Conservation (phyloP, 1,140 invertebrate species). For the Papilio helenus region DNA sequence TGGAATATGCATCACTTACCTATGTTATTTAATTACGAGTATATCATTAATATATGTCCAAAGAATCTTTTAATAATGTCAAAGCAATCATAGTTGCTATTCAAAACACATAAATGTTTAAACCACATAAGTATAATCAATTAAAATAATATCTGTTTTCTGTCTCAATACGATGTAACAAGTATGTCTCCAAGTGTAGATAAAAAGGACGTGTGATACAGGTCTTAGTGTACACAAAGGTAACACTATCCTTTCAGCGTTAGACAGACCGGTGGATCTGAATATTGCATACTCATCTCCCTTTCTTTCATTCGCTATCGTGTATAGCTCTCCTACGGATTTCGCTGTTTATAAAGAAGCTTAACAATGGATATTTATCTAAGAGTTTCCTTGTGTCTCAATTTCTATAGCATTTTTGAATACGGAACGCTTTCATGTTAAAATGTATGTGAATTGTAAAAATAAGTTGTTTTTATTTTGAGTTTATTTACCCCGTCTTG, state of each 20-base stretch:
- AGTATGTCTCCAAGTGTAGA: background rate
- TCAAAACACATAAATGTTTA: too few species aligned
- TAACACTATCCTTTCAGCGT: slow-evolving; percentile 25
- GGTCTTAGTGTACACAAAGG: slow-evolving; percentile 22
- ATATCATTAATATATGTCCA: too few species aligned
- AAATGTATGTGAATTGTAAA: background rate
- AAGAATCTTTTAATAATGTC: too few species aligned
- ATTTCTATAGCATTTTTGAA: slow-evolving; percentile 19
- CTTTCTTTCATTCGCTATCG: slow-evolving; percentile 24
- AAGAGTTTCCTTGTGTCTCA: background rate
- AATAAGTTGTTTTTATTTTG: background rate
- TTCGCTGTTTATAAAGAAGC: slow-evolving; percentile 19
- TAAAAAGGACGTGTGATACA: slow-evolving; percentile 16
- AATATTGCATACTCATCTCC: slow-evolving; percentile 33
- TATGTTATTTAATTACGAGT: background rate
- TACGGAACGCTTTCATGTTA: background rate
- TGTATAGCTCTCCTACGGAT: slow-evolving; percentile 28
- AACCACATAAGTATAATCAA: too few species aligned
- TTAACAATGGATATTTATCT: slow-evolving; percentile 30
- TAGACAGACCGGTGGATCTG: slow-evolving; percentile 15
- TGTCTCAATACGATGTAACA: background rate
- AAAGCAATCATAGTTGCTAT: too few species aligned
- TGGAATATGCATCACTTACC: background rate
- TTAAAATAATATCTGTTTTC: too few species aligned
- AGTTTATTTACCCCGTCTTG: background rate